phyloP scores from a whole-genome alignment of 2,888 invertebrate species.

The Apotomis betuletana region DNA sequence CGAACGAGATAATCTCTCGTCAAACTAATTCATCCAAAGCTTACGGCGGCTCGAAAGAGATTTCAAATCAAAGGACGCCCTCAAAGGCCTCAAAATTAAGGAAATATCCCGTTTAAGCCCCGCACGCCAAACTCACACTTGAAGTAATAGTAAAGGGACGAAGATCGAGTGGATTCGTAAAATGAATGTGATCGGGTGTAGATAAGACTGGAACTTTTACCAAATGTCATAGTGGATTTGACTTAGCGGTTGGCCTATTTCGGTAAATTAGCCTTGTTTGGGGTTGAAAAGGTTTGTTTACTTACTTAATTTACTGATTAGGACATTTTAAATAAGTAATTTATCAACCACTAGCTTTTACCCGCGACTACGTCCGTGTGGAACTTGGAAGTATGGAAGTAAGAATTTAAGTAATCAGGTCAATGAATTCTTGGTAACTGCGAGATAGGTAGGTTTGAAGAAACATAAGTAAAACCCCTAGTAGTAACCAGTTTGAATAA shows the following conservation, averaged over 20 bases:
- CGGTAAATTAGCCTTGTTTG: constrained; percentile 12
- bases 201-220: constrained; percentile 38
- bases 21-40: constrained; percentile 37
- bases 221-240: constrained; percentile 17
- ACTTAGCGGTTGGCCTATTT: constrained; percentile 8
- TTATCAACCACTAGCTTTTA: too few species aligned
- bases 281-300: not conserved
- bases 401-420: too few species aligned
- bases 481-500: too few species aligned
- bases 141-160: constrained; percentile 9
- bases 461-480: too few species aligned
- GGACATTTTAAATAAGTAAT: not conserved
- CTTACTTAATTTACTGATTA: not conserved
- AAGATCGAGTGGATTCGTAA: constrained; percentile 13
- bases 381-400: too few species aligned
- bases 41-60: constrained; percentile 26
- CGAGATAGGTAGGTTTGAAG: too few species aligned
- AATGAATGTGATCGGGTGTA: constrained; percentile 35
- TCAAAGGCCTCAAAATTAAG: constrained; percentile 42
- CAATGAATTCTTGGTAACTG: too few species aligned
- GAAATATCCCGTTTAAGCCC: constrained; percentile 36
- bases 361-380: too few species aligned
- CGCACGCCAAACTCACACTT: constrained; percentile 19
- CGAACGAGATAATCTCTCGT: constrained; percentile 33
- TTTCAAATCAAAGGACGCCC: constrained; percentile 36